A percentile compares a stretch with the other conserved stretches of the same genome.
These are phyloP conservation scores for Seira musarum DNA, from an alignment of 2,888 invertebrate genomes.

Conservation along the genomic window DNA sequence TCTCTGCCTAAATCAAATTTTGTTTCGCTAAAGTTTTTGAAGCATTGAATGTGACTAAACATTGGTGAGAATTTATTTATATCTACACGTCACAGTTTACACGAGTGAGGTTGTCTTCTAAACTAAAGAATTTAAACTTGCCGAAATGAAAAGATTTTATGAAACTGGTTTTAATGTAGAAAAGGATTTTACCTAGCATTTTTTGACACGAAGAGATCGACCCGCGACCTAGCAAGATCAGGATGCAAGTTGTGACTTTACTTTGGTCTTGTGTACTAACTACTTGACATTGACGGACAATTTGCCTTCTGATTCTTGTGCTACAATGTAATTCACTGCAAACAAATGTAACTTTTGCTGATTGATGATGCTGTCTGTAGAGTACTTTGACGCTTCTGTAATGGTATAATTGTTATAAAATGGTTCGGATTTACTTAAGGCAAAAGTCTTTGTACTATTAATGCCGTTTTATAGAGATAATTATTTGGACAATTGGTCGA, in stretches of 20 bases:
- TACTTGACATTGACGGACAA: constrained; percentile 35
- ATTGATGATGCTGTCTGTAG: too few relatives aligned
- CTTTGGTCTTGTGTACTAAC: constrained; percentile 27
- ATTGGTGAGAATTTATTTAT: too few relatives aligned
- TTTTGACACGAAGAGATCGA: constrained; percentile 20
- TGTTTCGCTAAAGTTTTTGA: not conserved
- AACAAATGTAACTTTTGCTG: too few relatives aligned
- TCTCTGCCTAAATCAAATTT: not conserved
- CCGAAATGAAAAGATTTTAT: not conserved
- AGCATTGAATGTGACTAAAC: too few relatives aligned
- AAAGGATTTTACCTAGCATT: not conserved
- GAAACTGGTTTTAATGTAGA: not conserved
- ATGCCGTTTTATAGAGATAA: too few relatives aligned
- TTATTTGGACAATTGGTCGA: too few relatives aligned
- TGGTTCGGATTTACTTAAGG: too few relatives aligned
- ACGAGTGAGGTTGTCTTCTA: not conserved
- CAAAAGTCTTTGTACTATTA: too few relatives aligned
- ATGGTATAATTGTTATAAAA: too few relatives aligned
- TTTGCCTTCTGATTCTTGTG: constrained; percentile 17
- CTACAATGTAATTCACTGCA: too few relatives aligned
- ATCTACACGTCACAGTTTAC: not conserved
- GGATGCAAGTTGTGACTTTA: constrained; percentile 46
- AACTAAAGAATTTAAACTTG: not conserved
- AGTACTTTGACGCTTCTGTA: too few relatives aligned
- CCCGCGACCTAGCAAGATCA: constrained; percentile 4